Conservation (phyloP, 1,140 invertebrate species). For the Gerris buenoi region DNA sequence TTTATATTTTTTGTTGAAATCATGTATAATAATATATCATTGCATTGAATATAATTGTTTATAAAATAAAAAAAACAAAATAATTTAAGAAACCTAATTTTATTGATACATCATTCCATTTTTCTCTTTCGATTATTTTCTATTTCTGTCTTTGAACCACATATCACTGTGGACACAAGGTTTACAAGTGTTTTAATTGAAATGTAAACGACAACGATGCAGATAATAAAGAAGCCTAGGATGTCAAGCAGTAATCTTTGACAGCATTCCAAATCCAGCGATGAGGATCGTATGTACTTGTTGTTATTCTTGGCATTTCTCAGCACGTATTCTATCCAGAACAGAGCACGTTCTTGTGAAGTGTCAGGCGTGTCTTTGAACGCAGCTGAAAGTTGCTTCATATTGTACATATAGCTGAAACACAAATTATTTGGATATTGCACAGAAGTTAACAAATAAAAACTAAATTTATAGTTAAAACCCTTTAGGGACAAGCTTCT, state of each 20-base stretch:
- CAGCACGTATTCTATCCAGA: not conserved
- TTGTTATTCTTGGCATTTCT: not conserved
- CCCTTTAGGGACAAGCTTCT: too few relatives aligned
- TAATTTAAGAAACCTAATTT: too few relatives aligned
- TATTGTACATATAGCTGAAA: not conserved
- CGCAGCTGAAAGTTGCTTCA: not conserved
- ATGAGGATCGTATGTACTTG: not conserved
- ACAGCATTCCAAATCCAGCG: not conserved
- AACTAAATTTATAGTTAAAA: too few relatives aligned
- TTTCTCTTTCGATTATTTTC: too few relatives aligned
- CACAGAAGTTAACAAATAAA: too few relatives aligned
- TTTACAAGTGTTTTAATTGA: not conserved
- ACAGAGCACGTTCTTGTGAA: not conserved
- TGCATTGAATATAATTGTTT: too few relatives aligned
- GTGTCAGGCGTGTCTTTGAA: not conserved
- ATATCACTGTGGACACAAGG: not conserved
- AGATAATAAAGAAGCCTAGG: not conserved
- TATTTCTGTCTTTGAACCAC: not conserved
- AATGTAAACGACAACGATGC: not conserved
- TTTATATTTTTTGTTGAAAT: too few relatives aligned
- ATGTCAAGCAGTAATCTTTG: not conserved
- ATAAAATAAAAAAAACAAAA: too few relatives aligned
- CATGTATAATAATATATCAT: too few relatives aligned
- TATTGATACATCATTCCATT: too few relatives aligned
- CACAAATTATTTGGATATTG: too few relatives aligned